Evolutionary conservation across 2,113 vertebrate genomes (phyloP).

Genomic region (Rousettus leschenaultii): DNA sequence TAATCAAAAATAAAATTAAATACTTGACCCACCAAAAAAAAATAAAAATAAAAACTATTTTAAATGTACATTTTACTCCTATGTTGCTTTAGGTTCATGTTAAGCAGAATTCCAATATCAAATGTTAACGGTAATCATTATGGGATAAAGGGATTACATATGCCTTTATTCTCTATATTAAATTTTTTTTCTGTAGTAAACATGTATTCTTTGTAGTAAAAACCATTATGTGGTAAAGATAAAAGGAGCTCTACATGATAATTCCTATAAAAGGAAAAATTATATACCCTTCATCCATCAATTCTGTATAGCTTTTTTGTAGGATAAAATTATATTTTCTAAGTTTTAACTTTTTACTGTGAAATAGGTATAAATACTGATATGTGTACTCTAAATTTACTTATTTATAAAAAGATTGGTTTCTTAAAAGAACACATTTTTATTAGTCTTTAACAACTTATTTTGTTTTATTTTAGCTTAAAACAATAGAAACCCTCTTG

Average conservation of each 20-base stretch:
- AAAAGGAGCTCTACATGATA: not conserved
- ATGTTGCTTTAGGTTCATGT: not conserved
- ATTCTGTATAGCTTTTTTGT: not conserved
- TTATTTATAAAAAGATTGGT: not conserved
- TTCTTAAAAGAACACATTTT: constrained; percentile 5
- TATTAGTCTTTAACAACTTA: constrained; percentile 16
- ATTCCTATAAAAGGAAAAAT: constrained; percentile 13
- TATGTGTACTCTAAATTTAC: not conserved
- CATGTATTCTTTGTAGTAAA: not conserved
- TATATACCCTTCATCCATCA: not conserved
- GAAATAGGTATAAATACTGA: not conserved
- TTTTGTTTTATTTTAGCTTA: constrained; percentile 86
- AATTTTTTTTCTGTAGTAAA: not conserved
- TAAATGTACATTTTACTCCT: not conserved
- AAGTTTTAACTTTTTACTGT: constrained; percentile 24
- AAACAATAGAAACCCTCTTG: constrained; percentile 92
- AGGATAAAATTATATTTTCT: constrained; percentile 25
- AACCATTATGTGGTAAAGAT: not conserved
- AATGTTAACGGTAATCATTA: not conserved
- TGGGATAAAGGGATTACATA: not conserved
- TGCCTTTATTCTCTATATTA: not conserved
- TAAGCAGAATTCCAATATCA: not conserved
- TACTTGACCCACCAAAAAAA: no score
- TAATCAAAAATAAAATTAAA: no score
- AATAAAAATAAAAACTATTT: not conserved